phyloP scores from a whole-genome alignment of 2,797 vertebrate species.

The Heterohyrax brucei region DNA sequence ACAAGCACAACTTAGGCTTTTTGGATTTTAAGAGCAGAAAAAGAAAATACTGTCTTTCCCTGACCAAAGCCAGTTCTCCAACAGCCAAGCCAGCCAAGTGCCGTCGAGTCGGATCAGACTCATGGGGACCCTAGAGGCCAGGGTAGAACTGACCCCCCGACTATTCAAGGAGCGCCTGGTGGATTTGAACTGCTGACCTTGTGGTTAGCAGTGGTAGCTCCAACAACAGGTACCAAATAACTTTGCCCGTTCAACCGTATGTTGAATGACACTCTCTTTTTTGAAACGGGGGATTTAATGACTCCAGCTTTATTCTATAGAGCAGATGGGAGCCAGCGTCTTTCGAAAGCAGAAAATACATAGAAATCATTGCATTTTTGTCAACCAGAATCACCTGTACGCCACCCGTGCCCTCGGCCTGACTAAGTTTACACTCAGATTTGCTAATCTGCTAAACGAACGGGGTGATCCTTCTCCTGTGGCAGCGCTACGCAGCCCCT shows the following conservation, averaged over 20 bases:
- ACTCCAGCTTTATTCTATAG: not conserved
- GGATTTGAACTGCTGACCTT: too few relatives aligned
- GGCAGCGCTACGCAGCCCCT: not conserved
- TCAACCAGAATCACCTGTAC: not conserved
- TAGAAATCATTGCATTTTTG: not conserved
- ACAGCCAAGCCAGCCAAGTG: not conserved
- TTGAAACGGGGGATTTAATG: not conserved
- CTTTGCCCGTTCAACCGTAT: not conserved
- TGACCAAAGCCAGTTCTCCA: slow-evolving; percentile 5
- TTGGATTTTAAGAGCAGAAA: not conserved
- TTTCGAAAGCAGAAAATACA: not conserved
- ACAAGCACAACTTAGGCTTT: slow-evolving; percentile 25
- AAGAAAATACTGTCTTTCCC: not conserved
- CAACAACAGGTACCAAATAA: not conserved
- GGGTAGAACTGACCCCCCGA: too few relatives aligned
- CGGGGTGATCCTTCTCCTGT: not conserved
- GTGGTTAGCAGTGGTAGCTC: too few relatives aligned
- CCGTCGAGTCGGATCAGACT: too few relatives aligned
- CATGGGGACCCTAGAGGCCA: too few relatives aligned
- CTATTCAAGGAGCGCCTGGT: too few relatives aligned
- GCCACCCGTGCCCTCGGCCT: not conserved
- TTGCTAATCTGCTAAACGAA: not conserved
- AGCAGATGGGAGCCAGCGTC: not conserved
- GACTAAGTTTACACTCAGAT: not conserved
- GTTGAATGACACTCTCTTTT: not conserved